Conservation (phyloP, 2,797 vertebrate species). For the Helostoma temminkii region DNA sequence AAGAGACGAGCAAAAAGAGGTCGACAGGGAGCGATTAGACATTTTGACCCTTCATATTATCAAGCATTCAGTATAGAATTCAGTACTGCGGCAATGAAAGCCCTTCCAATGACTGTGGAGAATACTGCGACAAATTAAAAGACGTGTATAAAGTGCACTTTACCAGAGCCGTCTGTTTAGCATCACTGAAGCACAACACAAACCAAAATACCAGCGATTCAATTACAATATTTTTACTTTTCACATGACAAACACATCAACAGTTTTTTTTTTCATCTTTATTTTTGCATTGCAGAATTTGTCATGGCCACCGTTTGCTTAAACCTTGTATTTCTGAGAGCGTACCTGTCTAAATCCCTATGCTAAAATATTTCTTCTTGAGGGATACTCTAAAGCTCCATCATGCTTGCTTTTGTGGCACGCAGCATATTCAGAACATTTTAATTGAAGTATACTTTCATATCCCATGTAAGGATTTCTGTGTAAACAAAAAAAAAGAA, state of each 20-base stretch:
- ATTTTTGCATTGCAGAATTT: constrained; percentile 2
- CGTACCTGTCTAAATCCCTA: constrained; percentile 37
- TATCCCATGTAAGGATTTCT: no score
- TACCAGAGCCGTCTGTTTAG: constrained; percentile 16
- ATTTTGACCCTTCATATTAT: constrained; percentile 20
- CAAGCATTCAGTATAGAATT: constrained; percentile 6
- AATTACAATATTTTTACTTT: constrained; percentile 31
- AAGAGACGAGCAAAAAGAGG: constrained; percentile 16
- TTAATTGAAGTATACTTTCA: constrained; percentile 3
- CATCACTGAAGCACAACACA: constrained; percentile 6
- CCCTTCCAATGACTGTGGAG: constrained; percentile 4
- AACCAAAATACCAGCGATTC: constrained; percentile 30
- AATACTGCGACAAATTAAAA: constrained; percentile 18
- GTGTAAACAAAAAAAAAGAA: no score
- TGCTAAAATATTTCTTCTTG: constrained; percentile 29
- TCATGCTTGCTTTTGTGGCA: background rate
- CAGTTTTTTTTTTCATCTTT: constrained; percentile 7
- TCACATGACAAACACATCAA: constrained; percentile 40
- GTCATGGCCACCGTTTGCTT: constrained; percentile 21
- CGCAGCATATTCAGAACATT: background rate
- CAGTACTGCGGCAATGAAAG: constrained; percentile 16
- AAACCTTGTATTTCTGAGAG: constrained; percentile 29
- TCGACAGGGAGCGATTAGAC: constrained; percentile 14
- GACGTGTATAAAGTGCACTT: constrained; percentile 4
- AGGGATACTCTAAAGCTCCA: background rate